These are phyloP conservation scores for Phaetusa simplex DNA, from an alignment of 2,113 vertebrate species.

Conservation along the genomic window DNA sequence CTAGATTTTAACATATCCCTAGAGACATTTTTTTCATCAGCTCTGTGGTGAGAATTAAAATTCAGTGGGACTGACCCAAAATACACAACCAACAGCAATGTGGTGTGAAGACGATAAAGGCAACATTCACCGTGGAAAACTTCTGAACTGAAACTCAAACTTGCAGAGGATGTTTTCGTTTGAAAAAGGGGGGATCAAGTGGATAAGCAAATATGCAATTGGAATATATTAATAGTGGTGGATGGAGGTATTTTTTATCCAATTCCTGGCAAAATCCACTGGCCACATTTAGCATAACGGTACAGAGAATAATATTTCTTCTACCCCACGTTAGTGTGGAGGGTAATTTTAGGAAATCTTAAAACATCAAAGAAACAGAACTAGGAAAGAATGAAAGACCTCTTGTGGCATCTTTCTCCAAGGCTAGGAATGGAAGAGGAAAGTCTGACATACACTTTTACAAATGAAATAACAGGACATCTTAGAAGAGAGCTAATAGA, in stretches of 20 bases:
- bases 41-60: background rate
- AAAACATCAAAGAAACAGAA: background rate
- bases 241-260: background rate
- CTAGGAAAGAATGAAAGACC: background rate
- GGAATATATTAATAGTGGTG: background rate
- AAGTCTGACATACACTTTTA: background rate
- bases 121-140: background rate
- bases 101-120: background rate
- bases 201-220: background rate
- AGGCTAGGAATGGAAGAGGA: constrained; percentile 10
- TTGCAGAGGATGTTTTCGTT: background rate
- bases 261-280: background rate
- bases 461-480: constrained; percentile 2
- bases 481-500: constrained; percentile 4
- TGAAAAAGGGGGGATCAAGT: background rate
- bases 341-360: background rate
- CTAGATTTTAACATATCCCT: background rate
- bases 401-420: background rate
- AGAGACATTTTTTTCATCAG: background rate
- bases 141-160: background rate
- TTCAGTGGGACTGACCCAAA: background rate
- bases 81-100: background rate
- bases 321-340: background rate
- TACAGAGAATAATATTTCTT: background rate
- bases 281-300: background rate